These are phyloP conservation scores for Ptilodon capucinus DNA, from an alignment of 2,888 invertebrate species.

Conservation along the genomic window DNA sequence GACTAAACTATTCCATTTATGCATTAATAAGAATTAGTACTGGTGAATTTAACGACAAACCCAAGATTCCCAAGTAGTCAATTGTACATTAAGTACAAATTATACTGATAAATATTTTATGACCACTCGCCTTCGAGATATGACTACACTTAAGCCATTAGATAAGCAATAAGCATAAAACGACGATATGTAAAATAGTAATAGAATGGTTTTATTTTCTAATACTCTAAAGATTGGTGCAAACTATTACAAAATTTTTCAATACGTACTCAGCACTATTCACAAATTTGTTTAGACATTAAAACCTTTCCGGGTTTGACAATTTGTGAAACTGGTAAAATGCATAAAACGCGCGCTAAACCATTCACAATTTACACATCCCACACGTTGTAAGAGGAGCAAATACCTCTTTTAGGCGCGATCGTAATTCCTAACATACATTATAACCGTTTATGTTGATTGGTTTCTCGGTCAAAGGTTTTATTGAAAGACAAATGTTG, in stretches of 20 bases:
- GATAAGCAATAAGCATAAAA: not conserved
- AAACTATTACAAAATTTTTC: not conserved
- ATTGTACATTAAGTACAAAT: not conserved
- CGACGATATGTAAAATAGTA: not conserved
- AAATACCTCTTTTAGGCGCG: not conserved
- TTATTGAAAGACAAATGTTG: not conserved
- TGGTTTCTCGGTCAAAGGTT: not conserved
- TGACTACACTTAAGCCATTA: not conserved
- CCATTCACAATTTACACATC: not conserved
- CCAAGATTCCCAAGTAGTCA: not conserved
- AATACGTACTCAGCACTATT: too few species aligned
- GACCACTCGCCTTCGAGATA: not conserved
- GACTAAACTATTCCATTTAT: not conserved
- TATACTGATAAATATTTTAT: not conserved
- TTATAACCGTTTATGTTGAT: not conserved
- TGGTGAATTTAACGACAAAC: not conserved
- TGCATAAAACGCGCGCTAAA: not conserved
- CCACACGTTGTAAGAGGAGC: not conserved
- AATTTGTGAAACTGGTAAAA: not conserved
- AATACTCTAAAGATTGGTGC: not conserved
- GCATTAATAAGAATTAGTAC: not conserved
- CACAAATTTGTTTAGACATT: not conserved
- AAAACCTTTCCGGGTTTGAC: not conserved
- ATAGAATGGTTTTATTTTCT: not conserved
- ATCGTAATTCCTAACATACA: not conserved